A percentile compares a stretch with the other conserved stretches of the same genome.
Conservation (phyloP, 2,797 vertebrate species). For the Triplophysa bombifrons region DNA sequence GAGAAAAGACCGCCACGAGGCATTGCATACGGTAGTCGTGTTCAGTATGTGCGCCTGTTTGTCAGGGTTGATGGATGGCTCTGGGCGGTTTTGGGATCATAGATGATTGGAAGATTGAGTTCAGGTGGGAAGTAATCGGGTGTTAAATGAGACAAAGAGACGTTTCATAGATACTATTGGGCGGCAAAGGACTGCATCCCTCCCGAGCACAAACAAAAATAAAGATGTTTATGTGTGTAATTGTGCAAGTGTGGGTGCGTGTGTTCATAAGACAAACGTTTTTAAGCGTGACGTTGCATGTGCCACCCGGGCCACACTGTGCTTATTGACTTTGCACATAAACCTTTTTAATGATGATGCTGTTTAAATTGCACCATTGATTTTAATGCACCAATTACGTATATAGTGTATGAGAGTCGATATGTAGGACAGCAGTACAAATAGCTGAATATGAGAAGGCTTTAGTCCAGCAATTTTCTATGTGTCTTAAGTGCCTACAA, state of each 20-base stretch:
- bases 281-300: constrained; percentile 40
- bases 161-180: constrained; percentile 58
- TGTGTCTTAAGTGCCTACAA: constrained; percentile 60
- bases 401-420: constrained; percentile 69
- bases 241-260: constrained; percentile 10
- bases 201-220: constrained; percentile 8
- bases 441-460: constrained; percentile 56
- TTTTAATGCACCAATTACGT: constrained; percentile 71
- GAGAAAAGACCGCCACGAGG: constrained; percentile 21
- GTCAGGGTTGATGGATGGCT: constrained; percentile 68
- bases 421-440: constrained; percentile 60
- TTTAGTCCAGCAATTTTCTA: constrained; percentile 51
- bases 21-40: constrained; percentile 40
- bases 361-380: constrained; percentile 70
- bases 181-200: constrained; percentile 47
- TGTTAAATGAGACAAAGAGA: constrained; percentile 71
- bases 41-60: constrained; percentile 56
- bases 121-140: constrained; percentile 72
- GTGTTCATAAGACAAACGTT: not conserved
- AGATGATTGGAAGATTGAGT: constrained; percentile 68
- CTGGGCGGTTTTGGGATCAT: constrained; percentile 66
- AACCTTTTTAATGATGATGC: constrained; percentile 67
- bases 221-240: not conserved
- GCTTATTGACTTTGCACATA: constrained; percentile 66
- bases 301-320: constrained; percentile 59